Evolutionary conservation across 2,888 invertebrate species (phyloP).

Genomic region (Druceiella hillmani): DNA sequence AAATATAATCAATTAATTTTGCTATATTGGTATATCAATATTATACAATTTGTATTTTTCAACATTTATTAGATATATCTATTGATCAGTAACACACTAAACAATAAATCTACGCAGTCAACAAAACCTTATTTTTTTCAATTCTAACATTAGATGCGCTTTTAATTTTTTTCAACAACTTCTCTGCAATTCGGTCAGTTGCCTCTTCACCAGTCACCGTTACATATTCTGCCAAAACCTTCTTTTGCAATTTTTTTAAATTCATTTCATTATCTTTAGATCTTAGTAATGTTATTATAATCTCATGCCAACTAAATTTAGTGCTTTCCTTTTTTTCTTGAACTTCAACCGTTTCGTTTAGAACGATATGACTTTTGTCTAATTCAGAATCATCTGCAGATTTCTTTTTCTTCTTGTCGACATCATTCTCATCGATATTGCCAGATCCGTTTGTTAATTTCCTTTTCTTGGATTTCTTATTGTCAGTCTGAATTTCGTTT

Average conservation of each 20-base stretch:
- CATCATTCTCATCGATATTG: slow-evolving; percentile 21
- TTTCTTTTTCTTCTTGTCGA: slow-evolving; percentile 18
- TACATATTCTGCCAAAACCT: slow-evolving; percentile 61
- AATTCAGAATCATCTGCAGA: slow-evolving; percentile 20
- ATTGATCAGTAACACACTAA: too few relatives aligned
- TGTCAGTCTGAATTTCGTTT: slow-evolving; percentile 28
- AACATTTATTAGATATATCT: too few relatives aligned
- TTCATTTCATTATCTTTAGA: slow-evolving; percentile 59
- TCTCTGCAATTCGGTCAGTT: slow-evolving; percentile 60
- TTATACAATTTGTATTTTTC: too few relatives aligned
- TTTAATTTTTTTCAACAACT: slow-evolving; percentile 66
- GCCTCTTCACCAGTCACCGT: slow-evolving; percentile 46
- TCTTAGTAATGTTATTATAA: slow-evolving; percentile 45
- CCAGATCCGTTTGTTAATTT: slow-evolving; percentile 27
- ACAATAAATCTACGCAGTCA: too few relatives aligned
- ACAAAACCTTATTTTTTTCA: slow-evolving; percentile 54
- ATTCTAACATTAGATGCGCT: slow-evolving; percentile 60
- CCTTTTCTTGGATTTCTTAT: slow-evolving; percentile 25
- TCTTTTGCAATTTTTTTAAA: slow-evolving; percentile 69
- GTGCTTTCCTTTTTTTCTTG: slow-evolving; percentile 41
- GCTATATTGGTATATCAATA: too few relatives aligned
- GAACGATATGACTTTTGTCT: not conserved
- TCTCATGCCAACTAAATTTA: slow-evolving; percentile 48
- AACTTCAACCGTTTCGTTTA: slow-evolving; percentile 20
- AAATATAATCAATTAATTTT: too few relatives aligned